Evolutionary conservation across 2,797 vertebrate species (phyloP).

Genomic region (Oreochromis mossambicus): DNA sequence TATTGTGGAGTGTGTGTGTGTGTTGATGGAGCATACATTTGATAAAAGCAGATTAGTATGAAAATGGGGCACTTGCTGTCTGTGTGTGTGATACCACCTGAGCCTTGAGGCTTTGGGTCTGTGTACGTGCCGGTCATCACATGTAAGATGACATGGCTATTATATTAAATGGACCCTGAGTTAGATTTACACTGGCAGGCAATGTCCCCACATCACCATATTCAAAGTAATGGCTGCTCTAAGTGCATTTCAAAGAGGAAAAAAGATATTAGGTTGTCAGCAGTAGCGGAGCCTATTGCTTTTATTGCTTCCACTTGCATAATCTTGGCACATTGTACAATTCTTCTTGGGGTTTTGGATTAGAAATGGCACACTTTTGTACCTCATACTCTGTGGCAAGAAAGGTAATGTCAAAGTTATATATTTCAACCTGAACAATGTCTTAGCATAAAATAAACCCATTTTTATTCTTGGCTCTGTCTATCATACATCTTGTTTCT

Average conservation of each 20-base stretch:
- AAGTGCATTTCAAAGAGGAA: constrained; percentile 52
- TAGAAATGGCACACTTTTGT: constrained; percentile 4
- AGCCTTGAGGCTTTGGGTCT: constrained; percentile 38
- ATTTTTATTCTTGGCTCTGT: constrained; percentile 6
- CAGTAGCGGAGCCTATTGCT: constrained; percentile 9
- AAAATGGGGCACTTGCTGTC: constrained; percentile 19
- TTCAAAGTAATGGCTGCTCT: constrained; percentile 60
- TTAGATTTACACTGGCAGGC: constrained; percentile 44
- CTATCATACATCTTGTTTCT: constrained; percentile 10
- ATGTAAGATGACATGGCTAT: constrained; percentile 56
- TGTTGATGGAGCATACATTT: constrained; percentile 10
- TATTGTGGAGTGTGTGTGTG: background rate
- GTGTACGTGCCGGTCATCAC: constrained; percentile 43
- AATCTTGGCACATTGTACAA: background rate
- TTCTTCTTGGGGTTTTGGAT: constrained; percentile 21
- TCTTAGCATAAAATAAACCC: constrained; percentile 16
- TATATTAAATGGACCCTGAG: constrained; percentile 56
- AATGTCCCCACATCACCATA: constrained; percentile 48
- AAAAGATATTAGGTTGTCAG: constrained; percentile 43
- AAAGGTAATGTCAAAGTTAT: background rate
- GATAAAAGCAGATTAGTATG: constrained; percentile 49
- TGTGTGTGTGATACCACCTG: constrained; percentile 50
- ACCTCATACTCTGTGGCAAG: background rate
- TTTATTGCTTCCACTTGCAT: constrained; percentile 37
- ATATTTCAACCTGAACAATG: constrained; percentile 16